Conservation (phyloP, 2,797 vertebrate species). For the Tragopan temminckii region DNA sequence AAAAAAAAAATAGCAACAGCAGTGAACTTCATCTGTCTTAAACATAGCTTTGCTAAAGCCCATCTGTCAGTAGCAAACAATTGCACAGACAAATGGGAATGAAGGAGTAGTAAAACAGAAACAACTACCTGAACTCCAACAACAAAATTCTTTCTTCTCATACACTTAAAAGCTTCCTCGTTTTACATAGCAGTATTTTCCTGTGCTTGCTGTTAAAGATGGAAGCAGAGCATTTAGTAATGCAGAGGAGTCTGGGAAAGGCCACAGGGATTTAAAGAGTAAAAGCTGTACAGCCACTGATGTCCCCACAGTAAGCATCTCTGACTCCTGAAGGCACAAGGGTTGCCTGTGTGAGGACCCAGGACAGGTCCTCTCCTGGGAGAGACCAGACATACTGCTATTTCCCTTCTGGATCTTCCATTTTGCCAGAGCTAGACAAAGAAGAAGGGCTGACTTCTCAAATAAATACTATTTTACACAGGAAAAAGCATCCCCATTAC, state of each 20-base stretch:
- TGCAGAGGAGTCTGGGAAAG: not conserved
- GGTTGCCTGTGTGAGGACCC: not conserved
- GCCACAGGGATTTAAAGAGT: not conserved
- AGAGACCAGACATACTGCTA: not conserved
- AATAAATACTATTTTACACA: not conserved
- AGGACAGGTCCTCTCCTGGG: not conserved
- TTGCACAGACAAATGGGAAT: not conserved
- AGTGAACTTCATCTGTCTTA: not conserved
- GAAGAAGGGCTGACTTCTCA: not conserved
- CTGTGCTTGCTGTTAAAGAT: not conserved
- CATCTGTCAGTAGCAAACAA: slow-evolving; percentile 27
- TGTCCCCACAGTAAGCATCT: not conserved
- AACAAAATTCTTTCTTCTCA: not conserved
- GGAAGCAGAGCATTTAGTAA: not conserved
- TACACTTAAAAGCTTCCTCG: not conserved
- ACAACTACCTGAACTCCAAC: not conserved
- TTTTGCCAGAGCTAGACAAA: not conserved
- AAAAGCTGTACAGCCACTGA: not conserved
- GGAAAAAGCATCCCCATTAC: not conserved
- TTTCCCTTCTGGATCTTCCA: not conserved
- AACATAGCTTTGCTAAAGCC: not conserved
- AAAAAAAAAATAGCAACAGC: not conserved
- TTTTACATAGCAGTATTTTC: not conserved
- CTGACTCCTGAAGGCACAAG: not conserved
- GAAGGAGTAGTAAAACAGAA: not conserved